Conservation (phyloP, 2,888 invertebrate genomes). For the Oscheius onirici region DNA sequence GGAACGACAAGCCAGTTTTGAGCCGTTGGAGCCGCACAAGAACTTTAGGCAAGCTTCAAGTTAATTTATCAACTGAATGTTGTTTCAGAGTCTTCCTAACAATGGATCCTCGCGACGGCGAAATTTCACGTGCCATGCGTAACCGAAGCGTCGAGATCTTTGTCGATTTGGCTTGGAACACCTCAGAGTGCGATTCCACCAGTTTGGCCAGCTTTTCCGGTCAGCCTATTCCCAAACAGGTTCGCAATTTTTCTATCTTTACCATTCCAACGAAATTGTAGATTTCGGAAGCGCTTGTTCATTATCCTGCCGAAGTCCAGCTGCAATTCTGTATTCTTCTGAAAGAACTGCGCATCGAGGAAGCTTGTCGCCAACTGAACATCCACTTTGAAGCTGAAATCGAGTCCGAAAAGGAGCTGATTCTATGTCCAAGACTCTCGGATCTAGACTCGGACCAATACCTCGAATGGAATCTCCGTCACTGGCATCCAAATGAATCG, state of each 20-base stretch:
- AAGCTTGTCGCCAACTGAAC: constrained; percentile 36
- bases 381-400: constrained; percentile 15
- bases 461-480: constrained; percentile 1
- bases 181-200: constrained; percentile 33
- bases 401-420: neutral
- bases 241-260: neutral
- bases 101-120: constrained; percentile 93
- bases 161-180: constrained; percentile 72
- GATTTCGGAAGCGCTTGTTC: constrained; percentile 13
- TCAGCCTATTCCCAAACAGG: constrained; percentile 19
- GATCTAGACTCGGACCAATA: neutral
- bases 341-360: constrained; percentile 37
- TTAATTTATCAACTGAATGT: too few relatives aligned
- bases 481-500: neutral
- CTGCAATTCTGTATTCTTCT: constrained; percentile 43
- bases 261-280: constrained; percentile 8
- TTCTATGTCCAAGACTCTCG: neutral
- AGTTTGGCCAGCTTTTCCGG: constrained; percentile 4
- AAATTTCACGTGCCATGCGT: constrained; percentile 96
- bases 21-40: constrained; percentile 83
- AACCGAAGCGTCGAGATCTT: constrained; percentile 94
- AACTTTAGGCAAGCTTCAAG: constrained; percentile 80
- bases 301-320: constrained; percentile 32
- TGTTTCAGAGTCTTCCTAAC: constrained; percentile 85
- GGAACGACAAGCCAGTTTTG: constrained; percentile 83